Evolutionary conservation across 2,797 vertebrate genomes (phyloP).

Genomic region (Danio kyathit): DNA sequence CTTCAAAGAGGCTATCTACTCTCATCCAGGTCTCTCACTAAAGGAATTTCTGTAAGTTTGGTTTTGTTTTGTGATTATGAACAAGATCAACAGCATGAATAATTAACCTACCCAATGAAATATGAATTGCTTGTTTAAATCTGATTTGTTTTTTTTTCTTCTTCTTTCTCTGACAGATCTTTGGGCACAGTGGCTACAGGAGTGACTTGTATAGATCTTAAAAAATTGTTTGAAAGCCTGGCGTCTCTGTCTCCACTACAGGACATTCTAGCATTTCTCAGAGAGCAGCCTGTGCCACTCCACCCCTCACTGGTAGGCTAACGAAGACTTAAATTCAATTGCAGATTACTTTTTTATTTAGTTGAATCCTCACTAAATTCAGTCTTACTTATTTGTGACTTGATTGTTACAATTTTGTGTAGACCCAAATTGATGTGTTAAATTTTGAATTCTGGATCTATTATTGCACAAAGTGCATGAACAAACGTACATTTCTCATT

Average conservation of each 20-base stretch:
- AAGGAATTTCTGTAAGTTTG: constrained; percentile 72
- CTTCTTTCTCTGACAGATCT: constrained; percentile 65
- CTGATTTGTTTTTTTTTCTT: neutral
- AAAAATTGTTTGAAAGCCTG: constrained; percentile 55
- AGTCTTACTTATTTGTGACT: neutral
- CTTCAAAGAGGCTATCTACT: constrained; percentile 65
- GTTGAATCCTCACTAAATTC: neutral
- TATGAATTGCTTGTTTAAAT: neutral
- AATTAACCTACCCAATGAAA: neutral
- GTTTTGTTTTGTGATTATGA: constrained; percentile 5
- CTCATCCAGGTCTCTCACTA: constrained; percentile 53
- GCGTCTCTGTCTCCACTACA: constrained; percentile 54
- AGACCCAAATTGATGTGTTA: neutral
- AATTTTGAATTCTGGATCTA: constrained; percentile 9
- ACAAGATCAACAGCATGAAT: neutral
- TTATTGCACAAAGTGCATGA: neutral
- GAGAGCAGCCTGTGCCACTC: constrained; percentile 73
- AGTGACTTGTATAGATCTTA: constrained; percentile 72
- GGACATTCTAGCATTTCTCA: constrained; percentile 71
- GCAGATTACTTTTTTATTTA: neutral
- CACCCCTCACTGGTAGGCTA: constrained; percentile 77
- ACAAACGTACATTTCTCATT: neutral
- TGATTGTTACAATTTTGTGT: neutral
- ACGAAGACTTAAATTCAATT: neutral
- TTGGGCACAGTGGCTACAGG: constrained; percentile 77